A percentile compares a stretch with the other conserved stretches of the same genome.
Evolutionary conservation across 1,140 invertebrate species (phyloP).

Genomic region (Brachionus asplanchnoidis): DNA sequence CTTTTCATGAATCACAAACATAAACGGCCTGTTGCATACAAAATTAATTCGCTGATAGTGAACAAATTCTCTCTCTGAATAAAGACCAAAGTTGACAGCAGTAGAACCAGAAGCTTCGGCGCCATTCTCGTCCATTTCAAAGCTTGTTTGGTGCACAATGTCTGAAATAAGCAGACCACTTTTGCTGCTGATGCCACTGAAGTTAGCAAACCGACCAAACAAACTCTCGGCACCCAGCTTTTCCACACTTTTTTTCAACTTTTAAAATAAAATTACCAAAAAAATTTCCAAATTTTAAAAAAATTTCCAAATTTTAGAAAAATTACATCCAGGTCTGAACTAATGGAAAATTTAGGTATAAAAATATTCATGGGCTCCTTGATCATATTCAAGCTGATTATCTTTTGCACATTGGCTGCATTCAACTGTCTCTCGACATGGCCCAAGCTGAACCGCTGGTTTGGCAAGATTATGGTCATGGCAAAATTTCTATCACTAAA

Average conservation of each 20-base stretch:
- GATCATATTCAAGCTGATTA: constrained; percentile 43
- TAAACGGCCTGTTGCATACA: constrained; percentile 10
- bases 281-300: neutral
- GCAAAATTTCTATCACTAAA: constrained; percentile 63
- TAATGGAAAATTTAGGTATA: constrained; percentile 50
- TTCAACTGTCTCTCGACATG: constrained; percentile 60
- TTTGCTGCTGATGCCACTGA: constrained; percentile 46
- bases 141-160: constrained; percentile 59
- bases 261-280: neutral
- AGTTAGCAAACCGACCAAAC: neutral
- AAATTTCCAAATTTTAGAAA: neutral
- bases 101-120: constrained; percentile 56
- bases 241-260: neutral
- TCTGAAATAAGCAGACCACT: constrained; percentile 46
- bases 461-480: constrained; percentile 72
- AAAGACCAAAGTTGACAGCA: constrained; percentile 43
- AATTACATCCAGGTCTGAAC: constrained; percentile 43
- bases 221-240: neutral
- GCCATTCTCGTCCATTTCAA: constrained; percentile 61
- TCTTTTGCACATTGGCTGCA: constrained; percentile 53
- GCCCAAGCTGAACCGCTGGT: constrained; percentile 48
- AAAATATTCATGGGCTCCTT: constrained; percentile 45
- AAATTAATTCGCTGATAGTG: neutral
- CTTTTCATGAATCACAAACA: constrained; percentile 26
- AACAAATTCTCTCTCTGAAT: neutral